Conservation (phyloP, 2,888 invertebrate genomes). For the Ceratothoa steindachneri region DNA sequence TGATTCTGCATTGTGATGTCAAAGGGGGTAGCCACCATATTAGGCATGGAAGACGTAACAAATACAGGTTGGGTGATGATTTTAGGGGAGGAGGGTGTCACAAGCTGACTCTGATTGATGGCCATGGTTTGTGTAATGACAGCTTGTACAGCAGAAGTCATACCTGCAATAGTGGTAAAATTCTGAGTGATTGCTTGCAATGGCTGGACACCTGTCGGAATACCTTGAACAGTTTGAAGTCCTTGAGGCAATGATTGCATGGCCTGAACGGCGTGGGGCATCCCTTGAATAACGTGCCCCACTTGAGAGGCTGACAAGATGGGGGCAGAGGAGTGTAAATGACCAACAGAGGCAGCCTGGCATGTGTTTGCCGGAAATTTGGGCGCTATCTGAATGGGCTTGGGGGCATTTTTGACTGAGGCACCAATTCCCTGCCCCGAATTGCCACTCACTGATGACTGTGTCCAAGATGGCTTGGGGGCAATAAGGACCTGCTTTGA, state of each 20-base stretch:
- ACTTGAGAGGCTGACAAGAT: constrained; percentile 27
- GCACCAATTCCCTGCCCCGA: constrained; percentile 1
- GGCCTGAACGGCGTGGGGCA: constrained; percentile 21
- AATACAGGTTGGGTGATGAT: constrained; percentile 42
- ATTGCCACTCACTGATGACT: background rate
- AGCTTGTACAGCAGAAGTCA: constrained; percentile 19
- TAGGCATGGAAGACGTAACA: constrained; percentile 39
- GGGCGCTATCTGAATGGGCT: constrained; percentile 47
- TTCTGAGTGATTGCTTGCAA: constrained; percentile 18
- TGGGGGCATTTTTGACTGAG: constrained; percentile 26
- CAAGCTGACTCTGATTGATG: constrained; percentile 31
- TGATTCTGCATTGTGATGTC: constrained; percentile 21
- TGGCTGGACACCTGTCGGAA: constrained; percentile 15
- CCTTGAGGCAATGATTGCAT: constrained; percentile 29
- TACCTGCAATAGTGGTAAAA: constrained; percentile 11
- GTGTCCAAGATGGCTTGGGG: constrained; percentile 32
- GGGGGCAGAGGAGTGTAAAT: constrained; percentile 28
- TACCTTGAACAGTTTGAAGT: constrained; percentile 37
- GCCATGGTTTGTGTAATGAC: constrained; percentile 35
- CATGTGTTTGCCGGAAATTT: constrained; percentile 17
- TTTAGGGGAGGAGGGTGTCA: constrained; percentile 38
- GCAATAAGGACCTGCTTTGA: constrained; percentile 43
- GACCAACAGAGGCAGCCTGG: constrained; percentile 22
- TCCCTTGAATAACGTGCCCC: constrained; percentile 23
- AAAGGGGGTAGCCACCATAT: constrained; percentile 19